Base-by-base conservation (phyloP, 2,888 invertebrate genomes). In the Agrotis ipsilon region DNA sequence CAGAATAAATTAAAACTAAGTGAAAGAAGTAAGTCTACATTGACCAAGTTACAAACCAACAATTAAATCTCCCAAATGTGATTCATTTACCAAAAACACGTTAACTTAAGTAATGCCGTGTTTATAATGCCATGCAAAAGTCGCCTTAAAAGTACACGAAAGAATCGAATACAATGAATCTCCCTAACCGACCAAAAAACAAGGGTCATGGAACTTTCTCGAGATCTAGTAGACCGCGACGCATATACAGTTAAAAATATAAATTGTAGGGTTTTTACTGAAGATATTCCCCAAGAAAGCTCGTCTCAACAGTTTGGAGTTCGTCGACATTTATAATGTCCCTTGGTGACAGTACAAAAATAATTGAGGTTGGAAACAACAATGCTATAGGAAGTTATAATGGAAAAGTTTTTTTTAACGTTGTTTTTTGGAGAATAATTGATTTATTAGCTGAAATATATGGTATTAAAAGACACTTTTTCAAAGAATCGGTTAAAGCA, bases 141-240 rank as follows among this genome's bases (percentile, higher is more conserved):
- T 32, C n/a, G 54, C 46, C 27, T 69, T 60, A 57, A 63, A 79
- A 81, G 19, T 43, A 77, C 43, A 65, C 49, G 57, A 39, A 51
- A 13, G 24, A 61, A 32, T 79, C 11, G 57, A 65, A 48, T 32
- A 65, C 72, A 76, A 76, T 62, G 60, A 57, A 68, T 59, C 67
- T 65, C 65, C 68, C 58, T 60, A 61, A 32, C 19, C 32, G 9
- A 58, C 69, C 54, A 67, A 85, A 82, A 87, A 90, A 84, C 67
- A 82, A 63, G 82, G 84, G 92, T 89, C 90, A 85, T 68, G 82
- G 91, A 90, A 91, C 92, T 88, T 85, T 79, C 82, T 80, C 82
- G 81, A 87, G 65, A 87, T 70, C 75, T 81, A 82, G 66, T 86
- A 85, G 86, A 85, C 85, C 89, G 86, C 89, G 85, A 88, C 88